These are phyloP conservation scores for Tenualosa ilisha DNA, from an alignment of 2,797 vertebrate genomes.

Conservation along the genomic window DNA sequence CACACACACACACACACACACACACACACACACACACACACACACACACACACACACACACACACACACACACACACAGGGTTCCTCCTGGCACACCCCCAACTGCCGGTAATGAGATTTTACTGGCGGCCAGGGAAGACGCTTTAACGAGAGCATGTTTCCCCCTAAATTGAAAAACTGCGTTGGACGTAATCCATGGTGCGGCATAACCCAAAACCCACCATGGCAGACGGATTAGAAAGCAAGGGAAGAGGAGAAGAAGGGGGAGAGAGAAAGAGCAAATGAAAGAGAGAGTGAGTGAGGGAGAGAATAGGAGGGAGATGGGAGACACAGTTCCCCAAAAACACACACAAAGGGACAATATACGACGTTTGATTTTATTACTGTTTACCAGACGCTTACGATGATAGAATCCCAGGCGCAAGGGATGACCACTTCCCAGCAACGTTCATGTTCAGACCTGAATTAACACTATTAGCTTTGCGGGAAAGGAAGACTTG, in stretches of 20 bases:
- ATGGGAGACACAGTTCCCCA: background rate
- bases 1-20: conserved; percentile 45
- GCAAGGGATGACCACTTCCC: background rate
- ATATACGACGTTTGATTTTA: background rate
- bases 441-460: conserved; percentile 12
- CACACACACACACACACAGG: conserved; percentile 19
- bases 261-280: conserved; percentile 31
- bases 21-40: too few species aligned
- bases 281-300: background rate
- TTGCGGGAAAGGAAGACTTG: background rate
- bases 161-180: conserved; percentile 58
- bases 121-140: conserved; percentile 38
- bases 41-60: too few species aligned
- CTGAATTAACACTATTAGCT: conserved; percentile 36
- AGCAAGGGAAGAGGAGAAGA: conserved; percentile 43
- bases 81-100: conserved; percentile 48
- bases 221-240: conserved; percentile 40
- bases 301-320: background rate
- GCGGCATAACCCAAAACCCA: conserved; percentile 46
- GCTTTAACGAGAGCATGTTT: conserved; percentile 49
- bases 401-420: background rate
- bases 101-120: conserved; percentile 56
- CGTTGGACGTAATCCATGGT: conserved; percentile 50
- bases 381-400: conserved; percentile 7
- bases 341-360: background rate